Conservation (phyloP, 2,888 invertebrate genomes). For the Chalcis sispes region DNA sequence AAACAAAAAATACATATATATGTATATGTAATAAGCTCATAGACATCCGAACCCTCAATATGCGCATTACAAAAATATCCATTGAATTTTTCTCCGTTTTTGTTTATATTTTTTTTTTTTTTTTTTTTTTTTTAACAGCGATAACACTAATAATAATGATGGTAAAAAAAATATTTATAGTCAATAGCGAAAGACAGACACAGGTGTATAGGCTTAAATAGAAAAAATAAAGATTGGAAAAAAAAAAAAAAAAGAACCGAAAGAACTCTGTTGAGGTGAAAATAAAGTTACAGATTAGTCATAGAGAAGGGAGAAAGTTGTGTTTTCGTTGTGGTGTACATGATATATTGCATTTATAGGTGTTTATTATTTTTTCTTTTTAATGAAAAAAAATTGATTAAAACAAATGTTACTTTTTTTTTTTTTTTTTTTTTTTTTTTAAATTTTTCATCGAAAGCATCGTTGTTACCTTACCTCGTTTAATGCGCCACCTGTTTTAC, state of each 20-base stretch:
- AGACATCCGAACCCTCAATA: slow-evolving; percentile 50
- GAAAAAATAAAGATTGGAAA: slow-evolving; percentile 17
- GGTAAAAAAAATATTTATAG: no score
- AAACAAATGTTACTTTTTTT: no score
- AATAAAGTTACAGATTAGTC: slow-evolving; percentile 2
- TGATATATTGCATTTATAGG: slow-evolving; percentile 12
- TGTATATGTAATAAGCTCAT: slow-evolving; percentile 48
- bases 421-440: no score
- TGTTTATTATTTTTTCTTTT: slow-evolving; percentile 23
- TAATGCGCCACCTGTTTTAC: slow-evolving; percentile 37
- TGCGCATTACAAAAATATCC: slow-evolving; percentile 41
- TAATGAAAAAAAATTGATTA: neutral
- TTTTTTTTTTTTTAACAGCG: no score
- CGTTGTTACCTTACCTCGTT: slow-evolving; percentile 56
- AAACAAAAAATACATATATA: slow-evolving; percentile 26
- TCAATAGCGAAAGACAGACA: slow-evolving; percentile 42
- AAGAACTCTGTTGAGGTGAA: slow-evolving; percentile 7
- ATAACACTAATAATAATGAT: no score
- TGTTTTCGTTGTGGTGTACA: slow-evolving; percentile 32
- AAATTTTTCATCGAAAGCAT: no score
- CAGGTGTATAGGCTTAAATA: slow-evolving; percentile 47
- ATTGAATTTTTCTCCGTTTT: neutral
- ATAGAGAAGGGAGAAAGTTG: slow-evolving; percentile 38
- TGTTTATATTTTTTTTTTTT: no score
- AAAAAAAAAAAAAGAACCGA: slow-evolving; percentile 8